These are phyloP conservation scores for Netelia inedita DNA, from an alignment of 2,888 invertebrate genomes.

Conservation along the genomic window DNA sequence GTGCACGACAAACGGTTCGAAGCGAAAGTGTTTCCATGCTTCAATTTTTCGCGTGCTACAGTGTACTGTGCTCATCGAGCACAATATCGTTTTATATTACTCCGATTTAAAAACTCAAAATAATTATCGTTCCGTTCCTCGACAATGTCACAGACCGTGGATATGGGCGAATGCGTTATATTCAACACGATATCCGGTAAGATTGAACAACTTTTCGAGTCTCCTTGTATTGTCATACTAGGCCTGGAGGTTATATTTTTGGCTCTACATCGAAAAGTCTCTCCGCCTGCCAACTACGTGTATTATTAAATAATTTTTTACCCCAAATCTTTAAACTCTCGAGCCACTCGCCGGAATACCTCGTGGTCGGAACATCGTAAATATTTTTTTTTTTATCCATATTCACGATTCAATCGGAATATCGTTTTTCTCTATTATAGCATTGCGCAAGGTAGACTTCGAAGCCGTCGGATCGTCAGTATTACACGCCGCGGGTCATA, in stretches of 20 bases:
- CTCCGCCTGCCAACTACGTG: constrained; percentile 22
- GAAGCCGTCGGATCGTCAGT: constrained; percentile 79
- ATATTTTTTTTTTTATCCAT: not conserved
- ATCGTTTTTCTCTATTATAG: constrained; percentile 64
- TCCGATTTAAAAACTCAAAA: not conserved
- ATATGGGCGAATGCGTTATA: constrained; percentile 72
- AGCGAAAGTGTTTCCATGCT: constrained; percentile 43
- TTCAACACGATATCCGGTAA: constrained; percentile 76
- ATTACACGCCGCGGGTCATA: constrained; percentile 81
- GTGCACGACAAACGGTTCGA: not conserved
- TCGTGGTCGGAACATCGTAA: not conserved
- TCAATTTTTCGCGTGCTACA: constrained; percentile 28
- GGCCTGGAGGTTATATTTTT: constrained; percentile 75
- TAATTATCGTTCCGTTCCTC: not conserved
- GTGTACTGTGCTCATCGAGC: constrained; percentile 35
- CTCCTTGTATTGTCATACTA: constrained; percentile 56
- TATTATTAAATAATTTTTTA: not conserved
- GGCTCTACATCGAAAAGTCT: constrained; percentile 46
- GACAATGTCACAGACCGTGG: constrained; percentile 75
- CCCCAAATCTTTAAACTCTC: not conserved
- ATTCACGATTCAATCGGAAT: not conserved
- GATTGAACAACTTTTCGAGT: constrained; percentile 42
- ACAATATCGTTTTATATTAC: constrained; percentile 31
- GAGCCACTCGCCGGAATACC: not conserved
- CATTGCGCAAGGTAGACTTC: constrained; percentile 72